Percentiles rank a stretch among this genome's conserved stretches.
Evolutionary conservation across 2,113 vertebrate species (phyloP).

Genomic region (Monarcha castaneiventris): DNA sequence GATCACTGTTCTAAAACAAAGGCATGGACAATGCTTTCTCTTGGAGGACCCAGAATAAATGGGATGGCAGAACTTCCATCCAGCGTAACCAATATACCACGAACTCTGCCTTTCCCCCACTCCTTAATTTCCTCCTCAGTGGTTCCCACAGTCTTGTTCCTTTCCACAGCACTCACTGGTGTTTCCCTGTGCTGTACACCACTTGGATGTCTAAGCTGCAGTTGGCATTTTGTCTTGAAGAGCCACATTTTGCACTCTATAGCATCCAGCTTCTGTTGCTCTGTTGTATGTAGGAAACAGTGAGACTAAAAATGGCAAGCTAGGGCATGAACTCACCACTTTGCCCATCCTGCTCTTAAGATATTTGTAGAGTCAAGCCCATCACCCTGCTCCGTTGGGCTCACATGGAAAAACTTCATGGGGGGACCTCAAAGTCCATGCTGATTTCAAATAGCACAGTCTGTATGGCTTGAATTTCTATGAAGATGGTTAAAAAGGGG

Average conservation of each 20-base stretch:
- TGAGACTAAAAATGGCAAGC: not conserved
- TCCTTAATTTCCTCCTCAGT: not conserved
- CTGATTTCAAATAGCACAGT: not conserved
- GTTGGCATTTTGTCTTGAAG: not conserved
- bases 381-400: accelerated
- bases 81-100: not conserved
- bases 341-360: not conserved
- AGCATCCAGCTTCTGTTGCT: not conserved
- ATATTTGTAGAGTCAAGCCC: not conserved
- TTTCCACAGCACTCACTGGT: not conserved
- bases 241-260: not conserved
- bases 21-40: not conserved
- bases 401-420: not conserved
- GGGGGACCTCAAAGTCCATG: not conserved
- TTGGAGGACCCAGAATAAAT: not conserved
- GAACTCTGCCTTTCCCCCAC: not conserved
- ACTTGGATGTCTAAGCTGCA: not conserved
- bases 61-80: not conserved
- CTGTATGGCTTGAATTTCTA: not conserved
- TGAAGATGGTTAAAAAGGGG: not conserved
- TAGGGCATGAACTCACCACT: not conserved
- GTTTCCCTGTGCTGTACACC: not conserved
- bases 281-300: not conserved
- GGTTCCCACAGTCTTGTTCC: accelerated
- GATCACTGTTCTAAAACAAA: not conserved